Evolutionary conservation across 1,140 invertebrate genomes (phyloP).

Genomic region (Aleiodes sp.): DNA sequence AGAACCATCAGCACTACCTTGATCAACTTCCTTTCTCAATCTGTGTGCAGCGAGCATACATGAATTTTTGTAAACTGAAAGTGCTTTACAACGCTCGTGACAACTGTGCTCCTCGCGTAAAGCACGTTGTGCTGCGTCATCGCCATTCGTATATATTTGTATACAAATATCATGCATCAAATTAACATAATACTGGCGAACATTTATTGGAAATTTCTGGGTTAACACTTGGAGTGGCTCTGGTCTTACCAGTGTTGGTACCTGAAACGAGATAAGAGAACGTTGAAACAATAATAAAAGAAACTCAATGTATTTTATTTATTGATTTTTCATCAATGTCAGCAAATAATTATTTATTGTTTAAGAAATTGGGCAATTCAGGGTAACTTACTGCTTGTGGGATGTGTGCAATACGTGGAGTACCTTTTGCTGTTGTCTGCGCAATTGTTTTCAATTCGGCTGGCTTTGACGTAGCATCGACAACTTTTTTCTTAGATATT

Average conservation of each 20-base stretch:
- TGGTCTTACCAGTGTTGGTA: conserved; percentile 64
- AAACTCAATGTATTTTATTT: not conserved
- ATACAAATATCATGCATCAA: conserved; percentile 87
- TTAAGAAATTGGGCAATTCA: not conserved
- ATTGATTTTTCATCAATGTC: not conserved
- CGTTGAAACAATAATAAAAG: not conserved
- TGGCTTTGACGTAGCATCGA: conserved; percentile 58
- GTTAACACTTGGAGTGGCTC: conserved; percentile 75
- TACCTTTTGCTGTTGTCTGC: conserved; percentile 74
- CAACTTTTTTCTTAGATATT: conserved; percentile 69
- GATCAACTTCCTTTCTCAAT: conserved; percentile 73
- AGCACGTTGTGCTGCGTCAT: conserved; percentile 73
- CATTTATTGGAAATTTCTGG: conserved; percentile 84
- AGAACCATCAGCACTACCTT: conserved; percentile 60
- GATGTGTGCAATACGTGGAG: conserved; percentile 75
- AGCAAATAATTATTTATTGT: not conserved
- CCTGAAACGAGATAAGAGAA: conserved; percentile 44
- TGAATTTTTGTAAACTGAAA: conserved; percentile 86
- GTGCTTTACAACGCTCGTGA: conserved; percentile 80
- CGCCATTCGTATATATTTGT: conserved; percentile 76
- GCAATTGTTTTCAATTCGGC: conserved; percentile 67
- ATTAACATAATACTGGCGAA: conserved; percentile 86
- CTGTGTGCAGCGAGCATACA: conserved; percentile 82
- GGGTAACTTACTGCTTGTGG: conserved; percentile 66
- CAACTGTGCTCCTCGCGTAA: conserved; percentile 81